Base-by-base conservation (phyloP, 2,113 vertebrate species). In the Dascyllus trimaculatus region DNA sequence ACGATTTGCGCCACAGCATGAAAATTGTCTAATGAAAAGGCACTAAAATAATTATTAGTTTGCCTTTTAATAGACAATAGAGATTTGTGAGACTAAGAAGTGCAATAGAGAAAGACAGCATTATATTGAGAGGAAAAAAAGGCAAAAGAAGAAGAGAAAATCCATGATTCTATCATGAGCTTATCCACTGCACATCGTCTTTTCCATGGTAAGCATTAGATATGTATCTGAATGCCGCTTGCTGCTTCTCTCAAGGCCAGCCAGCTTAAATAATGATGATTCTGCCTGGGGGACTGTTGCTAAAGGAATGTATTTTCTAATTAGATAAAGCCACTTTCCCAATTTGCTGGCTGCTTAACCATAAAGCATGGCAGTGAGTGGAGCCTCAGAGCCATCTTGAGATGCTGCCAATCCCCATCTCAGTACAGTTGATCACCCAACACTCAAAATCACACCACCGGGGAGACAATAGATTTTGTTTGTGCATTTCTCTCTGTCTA, bases 291-390 rank as follows among this genome's bases (percentile, higher is more conserved):
- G 93, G 93, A 90, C 78, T 72, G 82, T 84, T 83, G 87, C 93
- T 92, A 91, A 92, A 92, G 86, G 91, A 94, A 91, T 90, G 81
- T 88, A 83, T 94, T 94, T 92, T 92, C 91, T 94, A 95, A 94
- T 94, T 93, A 94, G 88, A 93, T 92, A 93, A 93, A 92, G 88
- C 89, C 85, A 91, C 91, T 92, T 93, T 92, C 89, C 85, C 93
- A 93, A 91, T 95, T 94, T 94, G 88, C 85, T 91, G 92, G 92
- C 93, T 93, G 92, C 91, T 93, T 93, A 93, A 94, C 82, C 91
- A 91, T 90, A 91, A 92, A 90, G 88, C 88, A 90, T 85, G 80
- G 91, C 91, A 86, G 89, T 17, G 72, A 89, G 80, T 85, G 80
- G 86, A 87, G 90, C 89, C 92, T 92, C 70, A 65, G 49, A 91